Conservation (phyloP, 1,140 invertebrate species). For the Drosophila orosa region DNA sequence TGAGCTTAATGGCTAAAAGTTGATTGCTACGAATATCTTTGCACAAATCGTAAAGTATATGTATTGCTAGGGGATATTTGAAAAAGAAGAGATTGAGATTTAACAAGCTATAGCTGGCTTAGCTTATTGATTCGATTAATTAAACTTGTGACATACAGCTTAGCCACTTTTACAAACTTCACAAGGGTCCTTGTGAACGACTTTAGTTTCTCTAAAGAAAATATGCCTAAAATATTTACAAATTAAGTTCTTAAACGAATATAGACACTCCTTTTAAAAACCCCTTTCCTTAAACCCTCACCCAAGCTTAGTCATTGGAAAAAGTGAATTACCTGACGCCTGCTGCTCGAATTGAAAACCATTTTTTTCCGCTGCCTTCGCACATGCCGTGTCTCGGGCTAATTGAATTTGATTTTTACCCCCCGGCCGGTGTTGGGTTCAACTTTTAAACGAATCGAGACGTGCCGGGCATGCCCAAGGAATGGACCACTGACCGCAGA, state of each 20-base stretch:
- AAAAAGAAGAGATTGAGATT: slow-evolving; percentile 5
- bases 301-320: neutral
- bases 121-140: neutral
- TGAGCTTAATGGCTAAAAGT: slow-evolving; percentile 32
- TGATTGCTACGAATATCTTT: slow-evolving; percentile 11
- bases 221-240: neutral
- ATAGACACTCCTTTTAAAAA: no score
- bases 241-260: no score
- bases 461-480: slow-evolving; percentile 57
- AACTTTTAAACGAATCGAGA: slow-evolving; percentile 72
- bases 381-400: slow-evolving; percentile 47
- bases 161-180: neutral
- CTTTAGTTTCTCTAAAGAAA: neutral
- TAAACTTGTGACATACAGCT: neutral
- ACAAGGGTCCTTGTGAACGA: no score
- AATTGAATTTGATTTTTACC: slow-evolving; percentile 76
- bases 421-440: slow-evolving; percentile 17
- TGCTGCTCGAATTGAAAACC: slow-evolving; percentile 50
- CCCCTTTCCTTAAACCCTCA: neutral
- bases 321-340: slow-evolving; percentile 17
- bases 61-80: neutral
- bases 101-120: neutral
- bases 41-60: slow-evolving; percentile 51
- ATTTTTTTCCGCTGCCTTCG: slow-evolving; percentile 41
- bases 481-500: slow-evolving; percentile 41